Percentiles rank a stretch among this genome's conserved stretches.
phyloP scores from a whole-genome alignment of 2,113 vertebrate genomes.

The Ammodytes marinus region DNA sequence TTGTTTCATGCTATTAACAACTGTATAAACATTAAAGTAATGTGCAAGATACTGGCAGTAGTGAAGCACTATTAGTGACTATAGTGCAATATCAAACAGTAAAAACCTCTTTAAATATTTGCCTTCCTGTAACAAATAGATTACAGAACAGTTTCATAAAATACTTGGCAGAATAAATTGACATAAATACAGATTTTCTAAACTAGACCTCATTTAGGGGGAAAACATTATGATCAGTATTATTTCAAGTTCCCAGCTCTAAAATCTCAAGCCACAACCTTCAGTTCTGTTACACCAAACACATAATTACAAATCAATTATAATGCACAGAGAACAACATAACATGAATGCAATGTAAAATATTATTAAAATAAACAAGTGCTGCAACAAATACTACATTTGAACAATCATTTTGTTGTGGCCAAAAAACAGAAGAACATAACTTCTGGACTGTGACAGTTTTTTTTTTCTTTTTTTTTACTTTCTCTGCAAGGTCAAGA shows the following conservation, averaged over 20 bases:
- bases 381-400: neutral
- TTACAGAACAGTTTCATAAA: constrained; percentile 16
- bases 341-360: neutral
- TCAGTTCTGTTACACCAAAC: neutral
- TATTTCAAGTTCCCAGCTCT: neutral
- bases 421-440: neutral
- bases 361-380: neutral
- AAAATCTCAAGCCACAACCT: neutral
- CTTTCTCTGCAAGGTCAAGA: constrained; percentile 12
- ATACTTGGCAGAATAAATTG: constrained; percentile 38
- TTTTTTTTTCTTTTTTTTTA: neutral
- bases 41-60: constrained; percentile 40
- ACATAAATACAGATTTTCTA: constrained; percentile 28
- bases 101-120: neutral
- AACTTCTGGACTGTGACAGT: neutral
- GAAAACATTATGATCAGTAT: neutral
- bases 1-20: constrained; percentile 28
- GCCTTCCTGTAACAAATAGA: neutral
- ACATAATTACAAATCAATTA: neutral
- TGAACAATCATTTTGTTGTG: neutral
- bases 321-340: neutral
- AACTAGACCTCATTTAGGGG: neutral
- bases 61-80: constrained; percentile 46
- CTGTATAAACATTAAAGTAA: constrained; percentile 27
- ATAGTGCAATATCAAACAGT: constrained; percentile 39